Conservation (phyloP, 2,113 vertebrate species). For the Motacilla tschutschensis region DNA sequence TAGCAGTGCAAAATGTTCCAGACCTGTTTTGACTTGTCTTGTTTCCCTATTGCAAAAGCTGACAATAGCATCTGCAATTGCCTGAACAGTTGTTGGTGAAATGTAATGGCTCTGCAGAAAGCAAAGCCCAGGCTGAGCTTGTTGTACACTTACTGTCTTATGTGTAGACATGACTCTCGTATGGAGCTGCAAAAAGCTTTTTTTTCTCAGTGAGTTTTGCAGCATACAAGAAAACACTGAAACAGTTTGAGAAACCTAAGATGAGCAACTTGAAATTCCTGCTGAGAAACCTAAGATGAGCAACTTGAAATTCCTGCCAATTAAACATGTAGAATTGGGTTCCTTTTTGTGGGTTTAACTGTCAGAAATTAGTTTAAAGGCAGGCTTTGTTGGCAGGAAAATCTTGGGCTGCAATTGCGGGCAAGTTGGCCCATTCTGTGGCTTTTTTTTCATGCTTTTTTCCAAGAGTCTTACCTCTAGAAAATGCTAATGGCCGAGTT, state of each 20-base stretch:
- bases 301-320: background rate
- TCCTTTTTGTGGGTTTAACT: background rate
- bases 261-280: background rate
- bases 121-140: background rate
- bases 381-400: background rate
- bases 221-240: background rate
- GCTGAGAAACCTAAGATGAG: background rate
- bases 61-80: background rate
- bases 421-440: background rate
- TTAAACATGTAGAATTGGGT: background rate
- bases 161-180: background rate
- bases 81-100: background rate
- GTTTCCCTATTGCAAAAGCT: background rate
- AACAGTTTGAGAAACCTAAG: background rate
- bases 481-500: constrained; percentile 12
- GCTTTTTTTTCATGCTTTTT: background rate
- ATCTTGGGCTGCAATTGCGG: background rate
- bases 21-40: background rate
- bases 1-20: background rate
- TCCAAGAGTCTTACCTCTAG: constrained; percentile 4
- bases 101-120: background rate
- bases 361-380: background rate
- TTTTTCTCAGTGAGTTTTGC: background rate
- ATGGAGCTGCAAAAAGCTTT: background rate
- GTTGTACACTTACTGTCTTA: background rate